Evolutionary conservation across 2,888 invertebrate species (phyloP), one percentile per base, ranked within the genome.

Genomic region (Brenthis daphne): DNA sequence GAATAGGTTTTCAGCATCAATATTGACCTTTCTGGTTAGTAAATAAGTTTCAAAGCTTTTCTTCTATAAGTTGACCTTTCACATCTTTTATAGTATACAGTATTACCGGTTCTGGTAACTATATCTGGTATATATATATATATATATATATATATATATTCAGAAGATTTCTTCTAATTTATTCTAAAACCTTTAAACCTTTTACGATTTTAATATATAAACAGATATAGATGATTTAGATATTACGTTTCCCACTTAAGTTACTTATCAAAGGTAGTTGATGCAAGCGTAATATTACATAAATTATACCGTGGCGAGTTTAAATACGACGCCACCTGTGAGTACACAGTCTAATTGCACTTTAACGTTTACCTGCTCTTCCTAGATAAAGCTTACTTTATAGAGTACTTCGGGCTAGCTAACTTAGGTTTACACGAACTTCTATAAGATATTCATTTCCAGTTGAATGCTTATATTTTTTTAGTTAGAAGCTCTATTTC

Each of bases 271-370:
- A 53, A 58, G 16, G 51, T 57, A 51, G 51, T 51, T 24, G n/a
- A 66, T 53, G 53, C 65, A 37, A 61, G 60, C 60, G 55, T 55
- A 60, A 56, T 61, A 67, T 61, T 61, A 67, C 61, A 67, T 67
- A 67, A 67, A 67, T 67, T 67, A 66, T 53, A 66, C 55, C 50
- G 55, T 24, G 54, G 63, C 57, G 69, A 73, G 71, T 75, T 89
- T 90, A 89, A 90, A 88, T 90, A 89, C 89, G 85, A 83, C 84
- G 81, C 85, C 87, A 88, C 85, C 90, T 89, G 89, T 86, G 76
- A 76, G 79, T 82, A 83, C 84, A 83, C 81, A 78, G 81, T 82
- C 86, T 86, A 88, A 89, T 89, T 88, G 83, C 82, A 78, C 55
- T 68, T 67, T 67, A 68, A 69, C 66, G 57, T 67, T 73, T 70